phyloP scores from a whole-genome alignment of 1,140 invertebrate species.

The Macrobrachium rosenbergii region DNA sequence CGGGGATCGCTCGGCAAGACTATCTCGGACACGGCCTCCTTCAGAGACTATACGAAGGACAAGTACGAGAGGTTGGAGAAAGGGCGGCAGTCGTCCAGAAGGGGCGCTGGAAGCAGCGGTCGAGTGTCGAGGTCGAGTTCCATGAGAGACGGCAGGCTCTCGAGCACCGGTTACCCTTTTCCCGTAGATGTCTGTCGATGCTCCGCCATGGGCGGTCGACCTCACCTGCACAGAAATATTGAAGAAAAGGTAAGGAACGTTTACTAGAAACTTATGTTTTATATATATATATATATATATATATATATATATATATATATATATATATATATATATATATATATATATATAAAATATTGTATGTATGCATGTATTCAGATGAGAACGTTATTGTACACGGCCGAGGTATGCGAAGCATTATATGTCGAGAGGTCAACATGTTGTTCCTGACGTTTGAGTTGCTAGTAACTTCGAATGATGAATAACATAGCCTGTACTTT shows the following conservation, averaged over 20 bases:
- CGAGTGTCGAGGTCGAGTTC: slow-evolving; percentile 4
- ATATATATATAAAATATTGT: no score
- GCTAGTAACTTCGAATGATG: no score
- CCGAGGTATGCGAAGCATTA: no score
- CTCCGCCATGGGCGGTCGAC: slow-evolving; percentile 38
- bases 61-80: slow-evolving; percentile 53
- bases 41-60: slow-evolving; percentile 42
- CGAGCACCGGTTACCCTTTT: not conserved
- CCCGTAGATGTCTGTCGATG: slow-evolving; percentile 41
- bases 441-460: no score
- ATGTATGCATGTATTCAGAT: no score
- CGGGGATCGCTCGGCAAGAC: slow-evolving; percentile 23
- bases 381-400: no score
- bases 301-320: slow-evolving; percentile 1
- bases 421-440: no score
- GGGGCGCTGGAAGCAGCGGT: slow-evolving; percentile 6
- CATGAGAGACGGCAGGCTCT: not conserved
- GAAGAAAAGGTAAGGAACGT: slow-evolving; percentile 45
- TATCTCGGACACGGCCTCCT: slow-evolving; percentile 6
- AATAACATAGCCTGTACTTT: no score
- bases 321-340: not conserved
- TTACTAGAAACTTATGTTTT: not conserved
- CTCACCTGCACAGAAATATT: slow-evolving; percentile 38
- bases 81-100: not conserved
- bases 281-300: not conserved